Evolutionary conservation across 2,113 vertebrate species (phyloP).

Genomic region (Recurvirostra avosetta): DNA sequence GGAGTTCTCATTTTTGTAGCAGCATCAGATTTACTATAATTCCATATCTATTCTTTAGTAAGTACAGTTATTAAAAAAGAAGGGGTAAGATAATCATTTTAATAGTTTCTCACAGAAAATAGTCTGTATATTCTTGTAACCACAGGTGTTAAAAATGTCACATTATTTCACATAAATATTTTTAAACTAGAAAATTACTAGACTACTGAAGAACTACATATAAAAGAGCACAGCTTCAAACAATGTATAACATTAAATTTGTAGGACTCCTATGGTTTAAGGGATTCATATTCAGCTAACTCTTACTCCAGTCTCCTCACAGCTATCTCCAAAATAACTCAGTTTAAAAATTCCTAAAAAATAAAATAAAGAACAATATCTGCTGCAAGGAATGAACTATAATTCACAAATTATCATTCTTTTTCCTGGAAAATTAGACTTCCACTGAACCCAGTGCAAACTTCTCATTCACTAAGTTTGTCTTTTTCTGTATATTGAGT

Average conservation of each 20-base stretch:
- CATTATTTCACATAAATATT: not conserved
- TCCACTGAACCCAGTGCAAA: not conserved
- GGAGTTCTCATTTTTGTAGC: not conserved
- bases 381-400: not conserved
- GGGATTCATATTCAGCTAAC: not conserved
- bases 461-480: not conserved
- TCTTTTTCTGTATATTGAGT: not conserved
- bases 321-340: not conserved
- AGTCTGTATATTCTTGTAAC: rapidly evolving
- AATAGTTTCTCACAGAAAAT: not conserved
- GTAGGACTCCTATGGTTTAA: rapidly evolving
- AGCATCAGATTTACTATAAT: not conserved
- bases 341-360: not conserved
- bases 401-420: not conserved
- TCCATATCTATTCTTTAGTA: not conserved
- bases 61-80: not conserved
- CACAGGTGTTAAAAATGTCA: not conserved
- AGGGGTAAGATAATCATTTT: not conserved
- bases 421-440: not conserved
- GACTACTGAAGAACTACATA: not conserved
- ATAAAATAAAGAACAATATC: not conserved
- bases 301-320: not conserved
- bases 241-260: not conserved
- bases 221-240: not conserved
- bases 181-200: not conserved